Evolutionary conservation across 2,888 invertebrate genomes (phyloP).

Genomic region (Artemia sinica): DNA sequence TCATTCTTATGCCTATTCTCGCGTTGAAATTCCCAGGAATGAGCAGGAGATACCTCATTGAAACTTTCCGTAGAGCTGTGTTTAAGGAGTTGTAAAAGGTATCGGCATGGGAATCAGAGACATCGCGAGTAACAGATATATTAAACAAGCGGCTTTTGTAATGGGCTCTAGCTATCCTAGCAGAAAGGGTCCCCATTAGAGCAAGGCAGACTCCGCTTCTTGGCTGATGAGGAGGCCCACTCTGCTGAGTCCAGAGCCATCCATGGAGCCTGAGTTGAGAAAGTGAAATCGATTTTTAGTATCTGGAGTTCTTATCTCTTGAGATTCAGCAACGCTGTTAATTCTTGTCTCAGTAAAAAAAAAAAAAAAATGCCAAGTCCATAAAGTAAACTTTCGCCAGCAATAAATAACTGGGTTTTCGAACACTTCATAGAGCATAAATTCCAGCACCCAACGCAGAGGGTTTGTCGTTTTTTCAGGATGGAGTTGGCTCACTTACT

Average conservation of each 20-base stretch:
- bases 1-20: too few relatives aligned
- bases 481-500: too few relatives aligned
- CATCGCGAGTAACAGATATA: neutral
- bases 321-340: neutral
- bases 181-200: neutral
- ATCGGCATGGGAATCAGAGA: neutral
- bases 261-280: neutral
- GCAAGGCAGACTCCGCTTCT: neutral
- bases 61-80: too few relatives aligned
- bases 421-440: too few relatives aligned
- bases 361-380: neutral
- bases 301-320: neutral
- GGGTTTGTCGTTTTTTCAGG: too few relatives aligned
- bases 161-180: neutral
- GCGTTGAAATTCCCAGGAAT: too few relatives aligned
- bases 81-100: neutral
- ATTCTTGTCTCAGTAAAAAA: too few relatives aligned
- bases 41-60: too few relatives aligned
- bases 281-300: neutral
- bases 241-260: neutral
- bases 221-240: neutral
- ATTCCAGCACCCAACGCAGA: too few relatives aligned
- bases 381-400: neutral
- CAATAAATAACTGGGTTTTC: neutral
- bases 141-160: neutral